These are phyloP conservation scores for Metalampra italica DNA, from an alignment of 2,888 invertebrate species.

Conservation along the genomic window DNA sequence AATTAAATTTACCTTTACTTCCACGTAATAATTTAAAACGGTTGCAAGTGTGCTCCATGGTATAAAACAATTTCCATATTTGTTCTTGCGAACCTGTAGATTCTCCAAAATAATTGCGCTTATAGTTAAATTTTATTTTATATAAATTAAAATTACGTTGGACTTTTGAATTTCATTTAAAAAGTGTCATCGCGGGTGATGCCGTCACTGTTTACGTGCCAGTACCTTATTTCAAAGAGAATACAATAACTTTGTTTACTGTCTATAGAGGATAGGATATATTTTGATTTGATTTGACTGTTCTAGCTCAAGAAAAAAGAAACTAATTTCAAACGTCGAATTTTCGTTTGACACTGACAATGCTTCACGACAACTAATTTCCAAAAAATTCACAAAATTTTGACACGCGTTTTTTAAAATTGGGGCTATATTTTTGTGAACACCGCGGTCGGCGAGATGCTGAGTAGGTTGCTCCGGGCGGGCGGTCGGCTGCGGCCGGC, in stretches of 20 bases:
- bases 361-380: too few species aligned
- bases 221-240: neutral
- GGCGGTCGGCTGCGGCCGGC: neutral
- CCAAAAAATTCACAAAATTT: too few species aligned
- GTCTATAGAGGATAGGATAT: too few species aligned
- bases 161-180: constrained; percentile 59
- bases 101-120: constrained; percentile 37
- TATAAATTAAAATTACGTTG: constrained; percentile 39
- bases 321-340: too few species aligned
- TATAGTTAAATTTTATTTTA: constrained; percentile 50
- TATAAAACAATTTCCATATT: constrained; percentile 31
- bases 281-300: too few species aligned
- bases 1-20: neutral
- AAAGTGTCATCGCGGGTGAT: neutral
- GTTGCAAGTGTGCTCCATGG: constrained; percentile 20
- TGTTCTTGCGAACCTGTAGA: constrained; percentile 15
- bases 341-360: too few species aligned
- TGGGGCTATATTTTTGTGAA: too few species aligned
- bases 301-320: too few species aligned
- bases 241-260: too few species aligned
- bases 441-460: neutral
- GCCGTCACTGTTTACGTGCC: neutral
- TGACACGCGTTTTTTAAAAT: too few species aligned
- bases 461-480: constrained; percentile 22
- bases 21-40: constrained; percentile 20